phyloP scores from a whole-genome alignment of 2,888 invertebrate species.

The Eupithecia dodoneata region DNA sequence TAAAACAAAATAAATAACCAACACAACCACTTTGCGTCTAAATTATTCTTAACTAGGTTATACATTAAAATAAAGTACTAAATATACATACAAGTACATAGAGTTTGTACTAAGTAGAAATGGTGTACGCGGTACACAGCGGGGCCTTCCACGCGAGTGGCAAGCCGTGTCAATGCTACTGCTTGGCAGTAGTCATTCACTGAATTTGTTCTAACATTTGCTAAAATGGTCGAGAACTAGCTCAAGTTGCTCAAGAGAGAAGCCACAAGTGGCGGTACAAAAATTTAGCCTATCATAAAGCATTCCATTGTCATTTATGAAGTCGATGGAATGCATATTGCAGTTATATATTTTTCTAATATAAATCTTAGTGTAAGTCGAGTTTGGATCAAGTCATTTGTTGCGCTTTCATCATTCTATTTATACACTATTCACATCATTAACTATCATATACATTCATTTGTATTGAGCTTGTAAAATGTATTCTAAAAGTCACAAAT shows the following conservation, averaged over 20 bases:
- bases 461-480: constrained; percentile 42
- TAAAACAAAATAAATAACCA: constrained; percentile 81
- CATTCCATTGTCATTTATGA: constrained; percentile 33
- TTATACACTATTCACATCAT: constrained; percentile 24
- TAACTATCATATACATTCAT: constrained; percentile 32
- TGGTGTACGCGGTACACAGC: constrained; percentile 44
- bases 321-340: constrained; percentile 35
- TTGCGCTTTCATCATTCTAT: constrained; percentile 26
- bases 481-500: constrained; percentile 31
- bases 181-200: constrained; percentile 33
- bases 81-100: constrained; percentile 46
- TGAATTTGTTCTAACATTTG: constrained; percentile 28
- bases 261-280: constrained; percentile 23
- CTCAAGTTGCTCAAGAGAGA: constrained; percentile 20
- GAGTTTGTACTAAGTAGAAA: constrained; percentile 62
- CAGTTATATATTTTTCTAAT: constrained; percentile 25
- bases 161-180: constrained; percentile 20
- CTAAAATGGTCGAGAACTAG: constrained; percentile 25
- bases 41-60: constrained; percentile 64
- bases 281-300: constrained; percentile 28
- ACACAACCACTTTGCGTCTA: constrained; percentile 78
- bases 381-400: constrained; percentile 23
- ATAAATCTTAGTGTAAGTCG: constrained; percentile 21
- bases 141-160: constrained; percentile 21
- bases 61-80: constrained; percentile 59